A percentile compares a stretch with the other conserved stretches of the same genome.
phyloP scores from a whole-genome alignment of 2,888 invertebrate genomes.

The Unio delphinus region DNA sequence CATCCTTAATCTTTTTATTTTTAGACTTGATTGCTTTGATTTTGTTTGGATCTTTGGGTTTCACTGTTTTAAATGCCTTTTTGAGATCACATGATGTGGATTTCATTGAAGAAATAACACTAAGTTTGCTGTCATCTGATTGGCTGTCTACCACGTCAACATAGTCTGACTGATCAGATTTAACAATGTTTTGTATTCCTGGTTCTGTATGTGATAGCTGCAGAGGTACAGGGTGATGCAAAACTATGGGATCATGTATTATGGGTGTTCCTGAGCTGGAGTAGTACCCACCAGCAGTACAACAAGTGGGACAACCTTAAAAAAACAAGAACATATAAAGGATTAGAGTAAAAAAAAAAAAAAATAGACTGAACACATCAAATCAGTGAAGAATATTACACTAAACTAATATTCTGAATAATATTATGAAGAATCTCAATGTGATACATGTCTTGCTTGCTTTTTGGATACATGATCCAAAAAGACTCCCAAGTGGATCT shows the following conservation, averaged over 20 bases:
- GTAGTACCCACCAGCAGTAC: conserved; percentile 34
- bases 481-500: too few relatives aligned
- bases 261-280: conserved; percentile 32
- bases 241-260: conserved; percentile 38
- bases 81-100: conserved; percentile 1
- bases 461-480: too few relatives aligned
- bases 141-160: neutral
- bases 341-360: too few relatives aligned
- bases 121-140: neutral
- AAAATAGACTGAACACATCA: too few relatives aligned
- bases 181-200: conserved; percentile 10
- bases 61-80: conserved; percentile 2
- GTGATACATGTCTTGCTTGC: too few relatives aligned
- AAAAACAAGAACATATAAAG: neutral
- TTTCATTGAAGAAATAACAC: neutral
- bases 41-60: conserved; percentile 5
- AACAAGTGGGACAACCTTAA: conserved; percentile 41
- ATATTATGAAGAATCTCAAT: too few relatives aligned
- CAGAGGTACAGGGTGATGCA: conserved; percentile 43
- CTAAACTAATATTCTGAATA: too few relatives aligned
- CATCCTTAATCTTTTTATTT: neutral
- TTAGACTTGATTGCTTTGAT: conserved; percentile 8
- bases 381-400: too few relatives aligned
- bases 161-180: conserved; percentile 4
- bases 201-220: conserved; percentile 29